These are phyloP conservation scores for Macrotus californicus DNA, from an alignment of 2,113 vertebrate species.

Conservation along the genomic window DNA sequence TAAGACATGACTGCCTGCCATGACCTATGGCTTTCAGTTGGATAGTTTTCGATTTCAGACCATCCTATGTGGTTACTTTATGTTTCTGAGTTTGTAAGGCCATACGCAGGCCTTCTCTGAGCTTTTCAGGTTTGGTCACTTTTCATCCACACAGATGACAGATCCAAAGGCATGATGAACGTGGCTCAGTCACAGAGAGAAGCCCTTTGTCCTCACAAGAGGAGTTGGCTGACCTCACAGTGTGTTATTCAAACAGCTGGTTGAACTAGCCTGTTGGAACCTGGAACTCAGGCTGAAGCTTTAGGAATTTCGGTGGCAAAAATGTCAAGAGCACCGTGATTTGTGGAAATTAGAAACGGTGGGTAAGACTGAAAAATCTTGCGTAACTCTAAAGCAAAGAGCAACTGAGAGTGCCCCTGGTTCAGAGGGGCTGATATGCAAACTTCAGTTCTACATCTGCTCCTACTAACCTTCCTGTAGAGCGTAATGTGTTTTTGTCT, in stretches of 20 bases:
- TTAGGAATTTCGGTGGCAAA: neutral
- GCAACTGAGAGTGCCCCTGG: neutral
- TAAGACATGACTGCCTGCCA: too few relatives aligned
- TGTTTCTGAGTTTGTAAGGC: too few relatives aligned
- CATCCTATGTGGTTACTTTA: too few relatives aligned
- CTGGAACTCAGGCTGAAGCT: neutral
- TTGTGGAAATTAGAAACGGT: neutral
- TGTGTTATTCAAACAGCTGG: neutral
- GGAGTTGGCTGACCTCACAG: rapidly evolving
- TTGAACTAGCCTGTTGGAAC: neutral
- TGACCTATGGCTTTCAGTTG: too few relatives aligned
- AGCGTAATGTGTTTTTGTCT: neutral
- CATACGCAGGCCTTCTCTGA: too few relatives aligned
- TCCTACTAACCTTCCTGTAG: neutral
- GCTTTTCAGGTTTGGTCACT: too few relatives aligned
- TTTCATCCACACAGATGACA: neutral
- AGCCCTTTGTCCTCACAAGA: neutral
- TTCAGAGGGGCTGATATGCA: neutral
- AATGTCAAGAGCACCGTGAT: neutral
- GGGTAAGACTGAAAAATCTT: neutral
- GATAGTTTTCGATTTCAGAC: too few relatives aligned
- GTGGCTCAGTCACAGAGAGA: neutral
- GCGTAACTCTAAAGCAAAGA: neutral
- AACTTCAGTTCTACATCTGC: neutral
- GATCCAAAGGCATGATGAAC: neutral